These are phyloP conservation scores for Molossus molossus DNA, from an alignment of 2,797 vertebrate species.

Conservation along the genomic window DNA sequence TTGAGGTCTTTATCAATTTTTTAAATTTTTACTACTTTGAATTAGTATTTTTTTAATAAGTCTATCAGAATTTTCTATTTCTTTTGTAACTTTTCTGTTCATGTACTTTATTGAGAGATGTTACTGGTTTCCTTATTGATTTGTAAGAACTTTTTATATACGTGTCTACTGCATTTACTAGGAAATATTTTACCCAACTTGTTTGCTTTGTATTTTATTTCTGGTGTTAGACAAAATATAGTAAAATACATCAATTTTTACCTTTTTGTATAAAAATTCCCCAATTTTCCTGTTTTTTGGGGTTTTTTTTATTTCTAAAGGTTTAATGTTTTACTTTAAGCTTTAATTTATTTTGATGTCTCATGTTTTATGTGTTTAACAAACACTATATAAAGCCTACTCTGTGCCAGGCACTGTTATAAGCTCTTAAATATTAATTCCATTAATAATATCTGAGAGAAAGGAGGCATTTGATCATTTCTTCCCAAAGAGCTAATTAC, in stretches of 20 bases:
- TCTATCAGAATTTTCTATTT: background rate
- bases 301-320: conserved; percentile 17
- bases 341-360: background rate
- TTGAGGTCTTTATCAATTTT: background rate
- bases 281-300: background rate
- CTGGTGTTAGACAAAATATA: background rate
- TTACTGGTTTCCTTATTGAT: background rate
- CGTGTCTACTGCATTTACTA: conserved; percentile 29
- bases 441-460: background rate
- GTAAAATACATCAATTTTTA: conserved; percentile 8
- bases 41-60: conserved; percentile 18
- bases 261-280: background rate
- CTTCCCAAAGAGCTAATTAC: background rate
- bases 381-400: background rate
- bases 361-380: background rate
- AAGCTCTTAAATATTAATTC: conserved; percentile 44
- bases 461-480: background rate
- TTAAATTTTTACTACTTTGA: background rate
- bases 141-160: background rate
- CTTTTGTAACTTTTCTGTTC: background rate
- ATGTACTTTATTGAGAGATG: background rate
- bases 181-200: conserved; percentile 16
- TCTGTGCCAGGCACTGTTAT: background rate
- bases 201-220: conserved; percentile 40
- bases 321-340: background rate